A percentile compares a stretch with the other conserved stretches of the same genome.
phyloP scores from a whole-genome alignment of 1,140 invertebrate species.

The Euborellia annulipes region DNA sequence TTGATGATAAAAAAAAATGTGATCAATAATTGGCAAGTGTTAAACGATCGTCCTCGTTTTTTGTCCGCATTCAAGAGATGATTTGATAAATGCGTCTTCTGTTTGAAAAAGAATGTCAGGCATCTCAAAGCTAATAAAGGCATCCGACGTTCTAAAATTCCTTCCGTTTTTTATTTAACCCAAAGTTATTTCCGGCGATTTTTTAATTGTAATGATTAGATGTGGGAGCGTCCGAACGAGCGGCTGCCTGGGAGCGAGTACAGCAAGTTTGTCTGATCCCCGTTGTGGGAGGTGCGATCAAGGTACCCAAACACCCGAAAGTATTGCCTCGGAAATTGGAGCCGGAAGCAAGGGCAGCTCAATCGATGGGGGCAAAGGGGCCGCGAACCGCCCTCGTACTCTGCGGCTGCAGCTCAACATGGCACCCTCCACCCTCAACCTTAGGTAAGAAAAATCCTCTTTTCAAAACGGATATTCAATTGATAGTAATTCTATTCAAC shows the following conservation, averaged over 20 bases:
- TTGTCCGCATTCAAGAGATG: no score
- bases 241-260: no score
- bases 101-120: no score
- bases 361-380: no score
- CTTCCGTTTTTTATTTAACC: not conserved
- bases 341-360: no score
- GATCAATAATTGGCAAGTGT: no score
- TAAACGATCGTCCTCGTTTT: no score
- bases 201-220: conserved; percentile 13
- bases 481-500: not conserved
- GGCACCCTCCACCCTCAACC: conserved; percentile 38
- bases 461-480: not conserved
- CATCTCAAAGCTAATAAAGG: no score
- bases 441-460: conserved; percentile 33
- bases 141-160: not conserved
- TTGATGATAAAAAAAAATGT: no score
- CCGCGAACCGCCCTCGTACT: conserved; percentile 40
- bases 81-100: no score
- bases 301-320: conserved; percentile 49
- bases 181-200: conserved; percentile 1
- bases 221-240: conserved; percentile 30
- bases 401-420: conserved; percentile 46
- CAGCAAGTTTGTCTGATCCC: conserved; percentile 10
- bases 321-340: conserved; percentile 45
- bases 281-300: conserved; percentile 33